phyloP scores from a whole-genome alignment of 2,797 vertebrate genomes.

The Onychomys leucogaster region DNA sequence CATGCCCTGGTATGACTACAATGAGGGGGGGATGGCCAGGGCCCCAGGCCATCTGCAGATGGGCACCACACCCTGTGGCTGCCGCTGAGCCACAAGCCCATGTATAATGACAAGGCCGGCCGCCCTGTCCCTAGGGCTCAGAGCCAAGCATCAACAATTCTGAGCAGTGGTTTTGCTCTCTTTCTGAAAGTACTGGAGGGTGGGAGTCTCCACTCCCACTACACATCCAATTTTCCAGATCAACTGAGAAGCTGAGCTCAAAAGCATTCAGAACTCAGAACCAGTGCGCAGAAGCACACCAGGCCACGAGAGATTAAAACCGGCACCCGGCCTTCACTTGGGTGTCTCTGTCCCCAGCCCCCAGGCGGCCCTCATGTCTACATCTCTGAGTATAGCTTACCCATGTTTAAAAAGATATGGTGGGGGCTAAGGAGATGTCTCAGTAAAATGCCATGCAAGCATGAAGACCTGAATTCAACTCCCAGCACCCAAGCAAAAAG shows the following conservation, averaged over 20 bases:
- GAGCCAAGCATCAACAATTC: not conserved
- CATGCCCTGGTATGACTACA: accelerated
- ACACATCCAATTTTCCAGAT: accelerated
- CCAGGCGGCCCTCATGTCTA: accelerated
- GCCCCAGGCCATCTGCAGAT: not conserved
- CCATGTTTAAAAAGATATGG: not conserved
- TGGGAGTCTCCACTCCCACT: accelerated
- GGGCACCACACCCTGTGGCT: not conserved
- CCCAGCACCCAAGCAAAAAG: not conserved
- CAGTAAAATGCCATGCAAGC: not conserved
- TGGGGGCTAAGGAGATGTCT: not conserved
- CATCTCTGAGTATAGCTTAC: no score
- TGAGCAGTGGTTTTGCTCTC: not conserved
- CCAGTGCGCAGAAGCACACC: not conserved
- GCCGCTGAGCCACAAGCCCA: not conserved
- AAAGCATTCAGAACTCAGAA: not conserved
- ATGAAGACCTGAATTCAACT: not conserved
- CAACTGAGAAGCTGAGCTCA: not conserved
- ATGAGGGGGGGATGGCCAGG: not conserved
- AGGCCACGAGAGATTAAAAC: not conserved
- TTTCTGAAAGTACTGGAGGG: not conserved
- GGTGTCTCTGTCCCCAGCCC: not conserved
- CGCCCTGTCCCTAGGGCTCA: accelerated
- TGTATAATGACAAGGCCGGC: not conserved
- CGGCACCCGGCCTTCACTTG: accelerated